phyloP scores from a whole-genome alignment of 2,113 vertebrate genomes.

The Nestor notabilis region DNA sequence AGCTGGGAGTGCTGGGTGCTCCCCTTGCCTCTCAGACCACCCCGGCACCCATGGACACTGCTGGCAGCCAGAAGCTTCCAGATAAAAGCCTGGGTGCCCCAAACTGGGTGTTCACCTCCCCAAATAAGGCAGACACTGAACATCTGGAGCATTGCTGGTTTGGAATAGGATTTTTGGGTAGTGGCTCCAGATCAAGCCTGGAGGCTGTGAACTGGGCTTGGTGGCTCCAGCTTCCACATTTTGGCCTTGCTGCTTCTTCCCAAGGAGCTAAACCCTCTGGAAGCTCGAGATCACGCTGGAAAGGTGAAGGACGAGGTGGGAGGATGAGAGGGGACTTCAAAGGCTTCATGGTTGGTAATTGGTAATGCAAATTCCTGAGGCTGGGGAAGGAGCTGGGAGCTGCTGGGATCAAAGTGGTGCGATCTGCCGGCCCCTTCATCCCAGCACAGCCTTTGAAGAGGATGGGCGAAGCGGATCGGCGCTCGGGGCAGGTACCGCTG shows the following conservation, averaged over 20 bases:
- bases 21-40: accelerated
- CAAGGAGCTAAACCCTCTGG: background rate
- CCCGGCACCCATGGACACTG: accelerated
- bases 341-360: background rate
- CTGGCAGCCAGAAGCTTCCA: background rate
- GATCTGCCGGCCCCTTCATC: background rate
- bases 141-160: background rate
- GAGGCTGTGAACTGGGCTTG: background rate
- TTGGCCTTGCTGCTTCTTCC: background rate
- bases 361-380: background rate
- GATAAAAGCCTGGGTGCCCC: background rate
- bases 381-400: background rate
- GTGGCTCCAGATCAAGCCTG: background rate
- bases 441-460: background rate
- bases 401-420: background rate
- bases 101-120: background rate
- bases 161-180: background rate
- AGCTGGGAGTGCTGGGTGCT: background rate
- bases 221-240: background rate
- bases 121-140: background rate
- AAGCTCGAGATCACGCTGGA: background rate
- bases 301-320: accelerated
- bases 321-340: background rate
- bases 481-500: accelerated
- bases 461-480: accelerated